Conservation (phyloP, 2,113 vertebrate species). For the Limnothrissa miodon region DNA sequence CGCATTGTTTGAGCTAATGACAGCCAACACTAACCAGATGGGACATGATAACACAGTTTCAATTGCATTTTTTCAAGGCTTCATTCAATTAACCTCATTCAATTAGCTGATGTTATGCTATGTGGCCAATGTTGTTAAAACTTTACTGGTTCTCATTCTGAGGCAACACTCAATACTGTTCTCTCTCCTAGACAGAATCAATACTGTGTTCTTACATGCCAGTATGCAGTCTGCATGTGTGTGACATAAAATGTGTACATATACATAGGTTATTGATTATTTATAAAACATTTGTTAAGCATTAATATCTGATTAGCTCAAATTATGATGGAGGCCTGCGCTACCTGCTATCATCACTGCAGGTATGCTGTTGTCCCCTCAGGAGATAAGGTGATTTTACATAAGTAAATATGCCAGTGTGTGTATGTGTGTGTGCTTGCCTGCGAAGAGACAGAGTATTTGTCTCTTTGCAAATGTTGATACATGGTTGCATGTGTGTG, state of each 20-base stretch:
- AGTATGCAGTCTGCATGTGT: neutral
- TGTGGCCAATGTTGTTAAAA: too few relatives aligned
- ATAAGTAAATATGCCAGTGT: neutral
- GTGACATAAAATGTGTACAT: neutral
- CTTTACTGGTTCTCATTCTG: too few relatives aligned
- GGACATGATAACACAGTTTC: too few relatives aligned
- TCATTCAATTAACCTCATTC: too few relatives aligned
- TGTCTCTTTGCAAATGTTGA: neutral
- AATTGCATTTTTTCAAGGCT: too few relatives aligned
- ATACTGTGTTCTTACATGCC: neutral
- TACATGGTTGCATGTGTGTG: neutral
- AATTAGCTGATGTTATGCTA: too few relatives aligned
- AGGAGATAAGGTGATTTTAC: neutral
- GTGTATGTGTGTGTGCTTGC: constrained; percentile 16
- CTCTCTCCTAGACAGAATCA: too few relatives aligned
- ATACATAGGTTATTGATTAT: neutral
- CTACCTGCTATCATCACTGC: neutral
- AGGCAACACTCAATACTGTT: too few relatives aligned
- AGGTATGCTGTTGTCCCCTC: neutral
- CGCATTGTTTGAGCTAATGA: too few relatives aligned
- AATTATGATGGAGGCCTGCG: neutral
- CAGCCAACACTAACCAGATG: too few relatives aligned
- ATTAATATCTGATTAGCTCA: constrained; percentile 1
- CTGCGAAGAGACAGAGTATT: neutral
- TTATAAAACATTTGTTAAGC: constrained; percentile 1